Evolutionary conservation across 2,797 vertebrate species (phyloP).

Genomic region (Rhinella marina): DNA sequence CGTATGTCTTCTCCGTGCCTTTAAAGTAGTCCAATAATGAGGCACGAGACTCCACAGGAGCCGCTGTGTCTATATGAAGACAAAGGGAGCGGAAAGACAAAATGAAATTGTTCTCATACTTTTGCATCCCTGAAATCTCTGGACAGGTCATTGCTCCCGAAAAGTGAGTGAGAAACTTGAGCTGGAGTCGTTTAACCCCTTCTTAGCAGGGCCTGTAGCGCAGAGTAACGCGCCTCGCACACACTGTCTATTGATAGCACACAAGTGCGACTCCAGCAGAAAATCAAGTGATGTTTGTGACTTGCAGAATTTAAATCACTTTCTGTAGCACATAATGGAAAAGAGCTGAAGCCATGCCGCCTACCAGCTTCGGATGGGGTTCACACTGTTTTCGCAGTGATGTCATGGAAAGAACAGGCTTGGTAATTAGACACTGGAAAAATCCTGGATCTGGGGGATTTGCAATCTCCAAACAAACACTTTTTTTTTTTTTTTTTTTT

Average conservation of each 20-base stretch:
- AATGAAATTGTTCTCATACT: slow-evolving; percentile 65
- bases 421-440: slow-evolving; percentile 65
- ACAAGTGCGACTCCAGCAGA: background rate
- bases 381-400: slow-evolving; percentile 67
- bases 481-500: background rate
- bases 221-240: background rate
- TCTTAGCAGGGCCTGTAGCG: background rate
- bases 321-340: slow-evolving; percentile 60
- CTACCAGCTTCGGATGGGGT: slow-evolving; percentile 62
- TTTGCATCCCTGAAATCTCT: slow-evolving; percentile 63
- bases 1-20: slow-evolving; percentile 4
- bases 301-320: slow-evolving; percentile 62
- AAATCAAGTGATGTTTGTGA: slow-evolving; percentile 65
- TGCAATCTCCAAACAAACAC: slow-evolving; percentile 70
- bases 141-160: slow-evolving; percentile 65
- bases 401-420: slow-evolving; percentile 75
- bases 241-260: background rate
- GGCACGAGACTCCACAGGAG: slow-evolving; percentile 53
- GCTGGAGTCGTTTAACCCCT: background rate
- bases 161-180: slow-evolving; percentile 67
- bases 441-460: slow-evolving; percentile 65
- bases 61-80: slow-evolving; percentile 10
- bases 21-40: slow-evolving; percentile 12
- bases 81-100: slow-evolving; percentile 56
- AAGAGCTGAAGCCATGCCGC: slow-evolving; percentile 57